A percentile compares a stretch with the other conserved stretches of the same genome.
Conservation (phyloP, 2,797 vertebrate species). For the Coccyzus lansbergi region DNA sequence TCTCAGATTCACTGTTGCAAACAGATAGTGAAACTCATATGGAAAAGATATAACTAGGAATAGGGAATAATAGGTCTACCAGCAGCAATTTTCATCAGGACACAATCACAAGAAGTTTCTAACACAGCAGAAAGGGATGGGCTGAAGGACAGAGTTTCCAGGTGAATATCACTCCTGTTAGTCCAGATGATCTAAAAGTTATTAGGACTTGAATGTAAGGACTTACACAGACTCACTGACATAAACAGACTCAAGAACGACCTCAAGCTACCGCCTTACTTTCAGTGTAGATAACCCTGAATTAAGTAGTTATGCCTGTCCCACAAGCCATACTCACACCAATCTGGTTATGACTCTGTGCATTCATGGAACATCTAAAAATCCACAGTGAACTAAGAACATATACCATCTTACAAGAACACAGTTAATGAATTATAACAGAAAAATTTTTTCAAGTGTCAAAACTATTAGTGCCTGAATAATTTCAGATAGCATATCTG, state of each 20-base stretch:
- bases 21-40: background rate
- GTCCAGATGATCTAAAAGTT: background rate
- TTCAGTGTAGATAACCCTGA: background rate
- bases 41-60: background rate
- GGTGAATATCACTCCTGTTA: background rate
- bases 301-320: background rate
- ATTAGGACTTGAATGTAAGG: background rate
- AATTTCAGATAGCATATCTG: background rate
- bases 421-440: background rate
- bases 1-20: background rate
- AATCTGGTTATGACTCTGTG: background rate
- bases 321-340: background rate
- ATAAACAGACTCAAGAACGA: background rate
- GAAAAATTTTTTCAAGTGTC: background rate
- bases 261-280: background rate
- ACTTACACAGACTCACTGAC: background rate
- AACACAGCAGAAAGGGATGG: background rate
- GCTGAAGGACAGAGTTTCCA: background rate
- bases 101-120: background rate
- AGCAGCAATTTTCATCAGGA: background rate
- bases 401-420: background rate
- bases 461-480: background rate
- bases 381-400: background rate
- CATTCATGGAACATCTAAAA: background rate
- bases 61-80: background rate